Base-by-base conservation (phyloP, 1,140 invertebrate genomes). In the Dreissena polymorpha region DNA sequence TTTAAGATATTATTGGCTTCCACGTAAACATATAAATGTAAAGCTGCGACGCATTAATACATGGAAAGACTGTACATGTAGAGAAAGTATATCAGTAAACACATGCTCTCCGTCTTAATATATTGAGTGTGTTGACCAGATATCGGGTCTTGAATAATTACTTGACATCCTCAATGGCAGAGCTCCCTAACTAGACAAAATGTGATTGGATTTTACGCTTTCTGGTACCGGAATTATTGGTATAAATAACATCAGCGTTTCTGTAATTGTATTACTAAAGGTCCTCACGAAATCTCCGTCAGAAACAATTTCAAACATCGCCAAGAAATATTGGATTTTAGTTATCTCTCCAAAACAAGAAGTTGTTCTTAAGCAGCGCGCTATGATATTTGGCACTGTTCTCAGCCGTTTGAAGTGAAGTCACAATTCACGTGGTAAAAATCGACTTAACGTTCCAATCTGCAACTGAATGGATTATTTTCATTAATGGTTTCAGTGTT, bases 251-350 rank as follows among this genome's bases (percentile, higher is more conserved):
- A 60, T n/a, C 57, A n/a, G 21, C 57, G 16, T n/a, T 60, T 60
- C 57, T 23, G 16, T 60, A 60, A 60, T 60, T 60, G 21, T 60
- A 60, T 60, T 60, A 60, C 57, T n/a, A 18, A 23, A 23, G 57
- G 57, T 60, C 57, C 21, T 23, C 57, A 60, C 57, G 57, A 60
- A 60, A 60, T 60, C 57, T 60, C 57, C 57, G 57, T 60, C 57
- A 60, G 57, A 60, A 60, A 60, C 57, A 60, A 60, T 60, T 60
- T 60, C 16, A 60, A 60, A 60, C 57, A 60, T 60, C 21, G 16
- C 57, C 21, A 23, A 18, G 16, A 60, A 60, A 23, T 60, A 60
- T 60, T 60, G 57, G 57, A 60, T 60, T 60, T 60, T 60, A 60
- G 57, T 60, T 60, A 60, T 60, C 57, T 60, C 57, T 60, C 16